Conservation (phyloP, 2,888 invertebrate species). For the Papilio demoleus region DNA sequence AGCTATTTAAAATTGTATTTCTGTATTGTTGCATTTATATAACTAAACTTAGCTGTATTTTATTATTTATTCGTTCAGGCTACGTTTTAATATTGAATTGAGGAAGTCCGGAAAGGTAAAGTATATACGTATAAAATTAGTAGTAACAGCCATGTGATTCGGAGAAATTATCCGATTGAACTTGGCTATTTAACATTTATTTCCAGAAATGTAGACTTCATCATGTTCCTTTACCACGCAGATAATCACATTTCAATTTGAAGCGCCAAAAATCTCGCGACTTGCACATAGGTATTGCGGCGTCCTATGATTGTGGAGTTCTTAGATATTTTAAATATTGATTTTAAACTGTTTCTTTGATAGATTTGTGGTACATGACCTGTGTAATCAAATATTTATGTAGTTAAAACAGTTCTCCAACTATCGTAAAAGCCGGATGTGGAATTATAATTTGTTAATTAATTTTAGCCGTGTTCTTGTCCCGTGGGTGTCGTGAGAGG, state of each 20-base stretch:
- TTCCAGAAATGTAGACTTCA: not conserved
- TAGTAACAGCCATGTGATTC: not conserved
- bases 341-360: not conserved
- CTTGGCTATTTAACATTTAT: not conserved
- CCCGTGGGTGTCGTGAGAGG: constrained; percentile 29
- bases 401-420: constrained; percentile 1
- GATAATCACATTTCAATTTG: not conserved
- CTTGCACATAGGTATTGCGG: no score
- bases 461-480: constrained; percentile 32
- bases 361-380: not conserved
- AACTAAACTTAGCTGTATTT: not conserved
- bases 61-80: not conserved
- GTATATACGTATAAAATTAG: not conserved
- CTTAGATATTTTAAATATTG: not conserved
- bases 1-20: no score
- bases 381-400: constrained; percentile 11
- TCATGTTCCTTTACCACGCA: not conserved
- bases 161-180: not conserved
- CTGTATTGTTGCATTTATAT: no score
- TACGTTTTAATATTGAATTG: not conserved
- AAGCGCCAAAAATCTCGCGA: not conserved
- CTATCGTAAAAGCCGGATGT: constrained; percentile 28
- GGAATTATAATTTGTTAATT: constrained; percentile 36
- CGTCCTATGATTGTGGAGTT: not conserved
- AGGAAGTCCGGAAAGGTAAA: not conserved